Base-by-base conservation (phyloP, 1,140 invertebrate genomes). In the Drosophila willistoni region DNA sequence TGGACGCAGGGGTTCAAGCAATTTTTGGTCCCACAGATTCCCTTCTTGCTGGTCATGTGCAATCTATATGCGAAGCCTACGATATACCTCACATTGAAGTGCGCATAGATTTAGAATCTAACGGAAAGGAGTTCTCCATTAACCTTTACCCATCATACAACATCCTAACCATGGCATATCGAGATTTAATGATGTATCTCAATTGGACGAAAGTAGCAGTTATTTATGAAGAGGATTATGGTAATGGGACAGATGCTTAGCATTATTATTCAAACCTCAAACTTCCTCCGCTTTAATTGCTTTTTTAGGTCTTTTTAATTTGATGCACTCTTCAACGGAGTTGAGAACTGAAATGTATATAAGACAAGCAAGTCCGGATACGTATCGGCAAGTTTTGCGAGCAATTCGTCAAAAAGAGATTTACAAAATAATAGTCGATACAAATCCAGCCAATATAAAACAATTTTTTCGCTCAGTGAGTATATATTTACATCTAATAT, bases 181-280 rank as follows among this genome's bases (percentile, higher is more conserved):
- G 95, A 65, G 97, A 98, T 89, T 94, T 98, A 54, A 97, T 98
- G 92, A 93, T 94, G 22, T 98, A 97, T 90, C 94, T 98, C 34
- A 98, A 98, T 91, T 99, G 98, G 98, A 98, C 97, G 7, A 95
- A 96, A 92, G 97, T 98, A 76, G 97, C 97, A 0, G 96, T 99
- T 71, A 95, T 99, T 36, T 98, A 98, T 87, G 98, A 99, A 92
- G 96, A 94, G 91, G 79, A 91, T 68, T 87, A 90, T 60, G 89
- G 91, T 92, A 73, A 79, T 14, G 2, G 44, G 10, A 19, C 7
- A 47, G 10, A 19, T 9, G 0, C 9, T 22, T 47, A 55, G 1
- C 12, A 36, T 5, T 64, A 9, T 33, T 33, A 25, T 54, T 57
- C n/a, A 12, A 12, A 25, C 5, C n/a, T 29, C n/a, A 7, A 13